Evolutionary conservation across 2,113 vertebrate species (phyloP).

Genomic region (Eulacestoma nigropectus): DNA sequence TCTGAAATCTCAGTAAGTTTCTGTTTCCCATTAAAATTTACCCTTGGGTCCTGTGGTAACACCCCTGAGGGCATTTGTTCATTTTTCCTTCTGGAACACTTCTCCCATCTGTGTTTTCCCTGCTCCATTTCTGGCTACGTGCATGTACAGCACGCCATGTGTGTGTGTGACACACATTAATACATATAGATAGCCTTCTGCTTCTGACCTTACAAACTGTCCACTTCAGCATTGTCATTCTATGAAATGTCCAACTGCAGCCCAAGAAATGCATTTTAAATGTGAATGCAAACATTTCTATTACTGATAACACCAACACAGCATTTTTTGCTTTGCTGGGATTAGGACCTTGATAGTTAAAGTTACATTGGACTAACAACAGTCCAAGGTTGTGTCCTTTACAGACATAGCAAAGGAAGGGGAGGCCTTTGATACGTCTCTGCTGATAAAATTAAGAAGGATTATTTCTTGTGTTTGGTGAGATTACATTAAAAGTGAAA

Average conservation of each 20-base stretch:
- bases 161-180: constrained; percentile 32
- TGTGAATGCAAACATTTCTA: constrained; percentile 64
- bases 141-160: background rate
- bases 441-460: constrained; percentile 17
- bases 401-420: background rate
- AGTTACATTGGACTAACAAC: constrained; percentile 53
- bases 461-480: background rate
- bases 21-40: background rate
- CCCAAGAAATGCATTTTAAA: constrained; percentile 66
- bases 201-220: constrained; percentile 64
- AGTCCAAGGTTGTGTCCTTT: constrained; percentile 35
- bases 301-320: constrained; percentile 61
- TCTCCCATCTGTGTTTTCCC: background rate
- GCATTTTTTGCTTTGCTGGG: constrained; percentile 56
- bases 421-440: background rate
- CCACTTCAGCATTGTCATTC: constrained; percentile 64
- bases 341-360: constrained; percentile 45
- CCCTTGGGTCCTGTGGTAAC: background rate
- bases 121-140: background rate
- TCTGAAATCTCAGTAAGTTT: background rate
- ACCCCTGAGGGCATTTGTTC: background rate
- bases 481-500: background rate
- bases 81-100: background rate
- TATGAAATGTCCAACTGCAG: constrained; percentile 42
- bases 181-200: constrained; percentile 37